phyloP scores from a whole-genome alignment of 2,797 vertebrate species.

The Martes flavigula region DNA sequence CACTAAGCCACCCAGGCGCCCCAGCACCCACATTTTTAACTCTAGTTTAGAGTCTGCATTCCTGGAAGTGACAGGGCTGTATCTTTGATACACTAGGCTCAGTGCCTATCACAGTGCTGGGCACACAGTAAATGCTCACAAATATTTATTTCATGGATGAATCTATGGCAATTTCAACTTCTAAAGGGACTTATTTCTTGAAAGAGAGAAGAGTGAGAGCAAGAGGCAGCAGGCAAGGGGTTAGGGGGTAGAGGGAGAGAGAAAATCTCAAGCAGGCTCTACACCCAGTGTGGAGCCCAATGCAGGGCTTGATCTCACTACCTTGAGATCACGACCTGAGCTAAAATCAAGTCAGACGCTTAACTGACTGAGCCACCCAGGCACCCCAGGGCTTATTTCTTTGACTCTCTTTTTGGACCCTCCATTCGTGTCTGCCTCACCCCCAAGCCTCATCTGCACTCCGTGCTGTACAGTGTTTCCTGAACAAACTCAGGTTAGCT shows the following conservation, averaged over 20 bases:
- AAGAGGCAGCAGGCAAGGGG: background rate
- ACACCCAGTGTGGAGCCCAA: background rate
- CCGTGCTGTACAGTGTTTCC: background rate
- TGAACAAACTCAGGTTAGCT: background rate
- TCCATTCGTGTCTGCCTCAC: background rate
- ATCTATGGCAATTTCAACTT: background rate
- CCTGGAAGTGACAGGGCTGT: background rate
- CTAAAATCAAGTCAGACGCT: background rate
- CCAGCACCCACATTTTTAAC: background rate
- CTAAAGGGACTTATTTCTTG: background rate
- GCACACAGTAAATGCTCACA: background rate
- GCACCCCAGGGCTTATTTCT: background rate
- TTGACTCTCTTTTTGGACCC: background rate
- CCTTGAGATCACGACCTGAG: background rate
- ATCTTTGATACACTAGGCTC: background rate
- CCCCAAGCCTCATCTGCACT: background rate
- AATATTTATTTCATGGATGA: background rate
- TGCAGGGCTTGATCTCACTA: background rate
- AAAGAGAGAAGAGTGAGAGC: background rate
- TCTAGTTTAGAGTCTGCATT: background rate
- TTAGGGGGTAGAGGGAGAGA: background rate
- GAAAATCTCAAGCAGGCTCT: background rate
- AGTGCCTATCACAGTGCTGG: background rate
- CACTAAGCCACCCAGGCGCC: too few species aligned
- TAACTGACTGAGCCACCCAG: background rate